Evolutionary conservation across 2,113 vertebrate species (phyloP), one percentile per base, ranked within the genome.

Genomic region (Lichenostomus cassidix): DNA sequence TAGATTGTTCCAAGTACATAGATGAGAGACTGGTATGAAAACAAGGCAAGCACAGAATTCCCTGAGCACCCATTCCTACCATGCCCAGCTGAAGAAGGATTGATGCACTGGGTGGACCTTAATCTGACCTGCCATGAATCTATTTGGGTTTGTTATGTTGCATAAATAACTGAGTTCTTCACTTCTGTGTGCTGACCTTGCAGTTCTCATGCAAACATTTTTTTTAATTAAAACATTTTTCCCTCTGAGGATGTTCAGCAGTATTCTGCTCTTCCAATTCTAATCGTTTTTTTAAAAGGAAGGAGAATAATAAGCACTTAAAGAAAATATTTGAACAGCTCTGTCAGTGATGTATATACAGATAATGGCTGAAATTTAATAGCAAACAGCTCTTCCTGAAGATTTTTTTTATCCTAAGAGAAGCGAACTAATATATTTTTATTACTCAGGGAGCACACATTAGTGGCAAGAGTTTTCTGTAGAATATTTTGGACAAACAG

Each of bases 291-390:
- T 69, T 16, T 56, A 87, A 73, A 58, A 76, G 80, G 62, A 81
- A 25, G 56, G 46, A 67, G 27, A 78, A 77, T 90, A 90, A 85
- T 71, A 88, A 90, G 33, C 71, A 46, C 83, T 88, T 77, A 23
- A 78, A 96, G 73, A 68, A 94, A 91, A 92, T 90, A 94, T 87
- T 91, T 96, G 74, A 94, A 82, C 67, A 82, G 75, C 56, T 89
- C 65, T 67, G 53, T 89, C 70, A 52, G 41, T 90, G 73, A 74
- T 23, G 4, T 74, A 70, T 62, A 58, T 55, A 63, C 55, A 67
- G 86, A 88, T 93, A 93, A 90, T 80, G 68, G 71, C 79, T 93
- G 83, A 74, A 80, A 90, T 53, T 37, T 85, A 69, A 76, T 31
- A 85, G 67, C 75, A 94, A 90, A 80, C 53, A 90, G 46, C 53